Percentiles rank a stretch among this genome's conserved stretches.
Conservation (phyloP, 1,140 invertebrate genomes). For the Conus betulinus region DNA sequence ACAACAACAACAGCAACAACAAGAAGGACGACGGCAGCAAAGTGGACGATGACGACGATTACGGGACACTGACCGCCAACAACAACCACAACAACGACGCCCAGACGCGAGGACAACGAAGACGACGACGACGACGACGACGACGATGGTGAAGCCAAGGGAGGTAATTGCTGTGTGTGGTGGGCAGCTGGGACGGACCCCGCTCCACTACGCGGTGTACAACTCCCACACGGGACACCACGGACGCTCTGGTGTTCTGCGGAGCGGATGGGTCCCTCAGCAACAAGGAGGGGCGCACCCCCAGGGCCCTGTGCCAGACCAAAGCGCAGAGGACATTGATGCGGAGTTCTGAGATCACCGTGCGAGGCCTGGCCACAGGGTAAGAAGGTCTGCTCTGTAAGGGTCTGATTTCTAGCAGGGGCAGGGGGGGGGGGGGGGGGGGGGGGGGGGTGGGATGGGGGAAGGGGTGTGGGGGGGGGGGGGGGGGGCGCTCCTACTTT, state of each 20-base stretch:
- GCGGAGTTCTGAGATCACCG: not conserved
- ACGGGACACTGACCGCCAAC: not conserved
- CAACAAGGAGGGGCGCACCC: constrained; percentile 32
- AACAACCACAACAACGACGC: not conserved
- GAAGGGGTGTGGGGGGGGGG: too few species aligned
- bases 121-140: not conserved
- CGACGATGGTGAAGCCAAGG: too few species aligned
- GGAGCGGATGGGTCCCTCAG: constrained; percentile 38
- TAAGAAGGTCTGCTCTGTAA: not conserved
- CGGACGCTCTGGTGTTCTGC: constrained; percentile 49
- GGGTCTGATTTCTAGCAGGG: too few species aligned
- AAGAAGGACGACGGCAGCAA: too few species aligned
- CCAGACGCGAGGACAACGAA: too few species aligned
- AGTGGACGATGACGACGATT: too few species aligned
- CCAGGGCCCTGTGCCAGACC: not conserved
- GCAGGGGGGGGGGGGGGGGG: too few species aligned
- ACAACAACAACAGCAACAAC: too few species aligned
- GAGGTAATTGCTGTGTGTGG: not conserved
- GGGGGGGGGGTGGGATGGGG: too few species aligned
- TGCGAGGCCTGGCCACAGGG: not conserved
- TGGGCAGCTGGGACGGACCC: constrained; percentile 25
- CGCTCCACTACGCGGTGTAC: constrained; percentile 45
- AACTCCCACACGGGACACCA: constrained; percentile 31
- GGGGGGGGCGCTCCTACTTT: too few species aligned
- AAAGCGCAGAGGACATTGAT: not conserved